Conservation (phyloP, 2,113 vertebrate genomes). For the Rhagologus leucostigma region DNA sequence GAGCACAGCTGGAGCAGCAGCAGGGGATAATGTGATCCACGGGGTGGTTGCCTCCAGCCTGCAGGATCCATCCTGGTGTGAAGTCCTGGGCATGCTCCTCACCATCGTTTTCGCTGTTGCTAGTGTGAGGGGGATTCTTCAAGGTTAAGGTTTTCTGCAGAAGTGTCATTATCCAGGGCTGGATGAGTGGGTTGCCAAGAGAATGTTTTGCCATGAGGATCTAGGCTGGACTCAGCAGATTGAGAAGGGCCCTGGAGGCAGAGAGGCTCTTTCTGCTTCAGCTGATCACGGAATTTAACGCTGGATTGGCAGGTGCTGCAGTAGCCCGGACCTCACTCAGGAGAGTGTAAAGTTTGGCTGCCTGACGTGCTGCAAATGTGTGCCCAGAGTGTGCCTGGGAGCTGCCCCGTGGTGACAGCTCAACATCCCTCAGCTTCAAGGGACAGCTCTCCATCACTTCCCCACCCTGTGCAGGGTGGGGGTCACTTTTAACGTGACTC, state of each 20-base stretch:
- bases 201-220: neutral
- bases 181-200: neutral
- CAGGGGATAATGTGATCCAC: neutral
- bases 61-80: neutral
- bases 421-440: accelerated
- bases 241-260: neutral
- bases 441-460: neutral
- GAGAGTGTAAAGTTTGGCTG: neutral
- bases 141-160: neutral
- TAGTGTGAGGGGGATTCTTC: neutral
- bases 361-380: neutral
- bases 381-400: neutral
- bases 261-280: neutral
- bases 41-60: neutral
- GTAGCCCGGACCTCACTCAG: neutral
- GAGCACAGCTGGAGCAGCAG: neutral
- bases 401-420: accelerated
- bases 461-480: neutral
- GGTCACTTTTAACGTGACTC: neutral
- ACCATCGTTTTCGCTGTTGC: neutral
- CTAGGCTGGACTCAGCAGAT: neutral
- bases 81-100: neutral
- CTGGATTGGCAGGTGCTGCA: neutral
- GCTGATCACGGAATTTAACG: accelerated
- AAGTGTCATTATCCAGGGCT: neutral